phyloP scores from a whole-genome alignment of 2,888 invertebrate species.

The Deilephila porcellus region DNA sequence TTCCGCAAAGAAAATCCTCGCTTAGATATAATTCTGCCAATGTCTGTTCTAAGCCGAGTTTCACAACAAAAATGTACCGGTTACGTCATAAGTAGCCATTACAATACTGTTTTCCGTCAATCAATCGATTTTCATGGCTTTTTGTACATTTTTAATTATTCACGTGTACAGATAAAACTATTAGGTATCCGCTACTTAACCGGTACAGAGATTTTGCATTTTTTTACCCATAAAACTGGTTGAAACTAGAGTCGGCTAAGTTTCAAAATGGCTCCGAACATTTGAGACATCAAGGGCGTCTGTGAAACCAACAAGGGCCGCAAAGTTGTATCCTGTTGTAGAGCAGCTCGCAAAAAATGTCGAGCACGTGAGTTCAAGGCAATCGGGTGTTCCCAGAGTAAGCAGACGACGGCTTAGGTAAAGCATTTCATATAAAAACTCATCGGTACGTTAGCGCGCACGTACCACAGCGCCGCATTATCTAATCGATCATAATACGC shows the following conservation, averaged over 20 bases:
- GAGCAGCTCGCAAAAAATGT: constrained; percentile 75
- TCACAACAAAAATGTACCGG: constrained; percentile 19
- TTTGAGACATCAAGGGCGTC: constrained; percentile 65
- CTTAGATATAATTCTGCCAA: constrained; percentile 18
- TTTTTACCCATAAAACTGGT: background rate
- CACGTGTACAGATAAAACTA: constrained; percentile 14
- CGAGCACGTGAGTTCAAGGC: constrained; percentile 80
- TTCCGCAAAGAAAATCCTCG: constrained; percentile 33
- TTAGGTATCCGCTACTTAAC: background rate
- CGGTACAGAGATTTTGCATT: background rate
- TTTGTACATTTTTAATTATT: constrained; percentile 12
- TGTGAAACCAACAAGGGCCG: constrained; percentile 67
- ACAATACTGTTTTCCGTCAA: background rate
- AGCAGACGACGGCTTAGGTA: constrained; percentile 37
- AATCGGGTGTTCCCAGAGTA: constrained; percentile 70
- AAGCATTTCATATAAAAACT: constrained; percentile 49
- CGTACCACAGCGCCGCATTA: constrained; percentile 31
- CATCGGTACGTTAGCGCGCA: constrained; percentile 36
- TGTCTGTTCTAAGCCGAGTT: background rate
- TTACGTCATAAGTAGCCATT: constrained; percentile 16
- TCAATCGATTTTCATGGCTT: constrained; percentile 15
- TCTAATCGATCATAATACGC: constrained; percentile 28
- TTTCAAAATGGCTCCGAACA: constrained; percentile 24
- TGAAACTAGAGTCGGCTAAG: constrained; percentile 1
- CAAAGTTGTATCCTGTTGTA: constrained; percentile 76